Base-by-base conservation (phyloP, 2,888 invertebrate genomes). In the Orgyia antiqua region DNA sequence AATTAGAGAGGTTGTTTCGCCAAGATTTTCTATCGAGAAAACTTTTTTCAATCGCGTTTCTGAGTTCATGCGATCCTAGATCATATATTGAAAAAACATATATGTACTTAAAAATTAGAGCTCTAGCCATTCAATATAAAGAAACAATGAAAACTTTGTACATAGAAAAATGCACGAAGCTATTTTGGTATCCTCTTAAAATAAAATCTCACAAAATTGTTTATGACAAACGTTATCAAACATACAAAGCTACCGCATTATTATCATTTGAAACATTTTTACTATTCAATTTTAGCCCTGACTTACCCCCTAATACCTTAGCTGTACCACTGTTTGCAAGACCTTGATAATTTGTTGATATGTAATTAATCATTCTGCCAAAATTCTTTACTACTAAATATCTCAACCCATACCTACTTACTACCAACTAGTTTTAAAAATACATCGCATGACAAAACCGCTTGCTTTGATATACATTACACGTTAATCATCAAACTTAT, bases 291-390 rank as follows among this genome's bases (percentile, higher is more conserved):
- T 43, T 39, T 41, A 54, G 43, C 45, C 42, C 45, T 49, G 45
- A 42, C 44, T 40, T n/a, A 41, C 39, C 41, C 42, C 41, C 42
- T 56, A 57, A 59, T 51, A 51, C 51, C 41, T 44, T 29, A 28
- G 42, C 41, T 43, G 36, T 20, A 39, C 40, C 48, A 58, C 43
- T 72, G 58, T 75, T 74, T 71, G 58, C 50, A 36, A 47, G 57
- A 45, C 72, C 76, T 74, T 71, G 65, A 42, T 52, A 59, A 58
- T 63, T 63, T 43, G 42, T 52, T 62, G 51, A 68, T 63, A 61
- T 53, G 30, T 51, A 61, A 66, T 70, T 67, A 73, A 72, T 74
- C 65, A 72, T 53, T 38, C 53, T 59, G 61, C 55, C 67, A 66
- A 68, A 57, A 57, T 62, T 52, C 36, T 62, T 59, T 63, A 52